A percentile compares a stretch with the other conserved stretches of the same genome.
Conservation (phyloP, 2,113 vertebrate genomes). For the Australoheros scitulus region DNA sequence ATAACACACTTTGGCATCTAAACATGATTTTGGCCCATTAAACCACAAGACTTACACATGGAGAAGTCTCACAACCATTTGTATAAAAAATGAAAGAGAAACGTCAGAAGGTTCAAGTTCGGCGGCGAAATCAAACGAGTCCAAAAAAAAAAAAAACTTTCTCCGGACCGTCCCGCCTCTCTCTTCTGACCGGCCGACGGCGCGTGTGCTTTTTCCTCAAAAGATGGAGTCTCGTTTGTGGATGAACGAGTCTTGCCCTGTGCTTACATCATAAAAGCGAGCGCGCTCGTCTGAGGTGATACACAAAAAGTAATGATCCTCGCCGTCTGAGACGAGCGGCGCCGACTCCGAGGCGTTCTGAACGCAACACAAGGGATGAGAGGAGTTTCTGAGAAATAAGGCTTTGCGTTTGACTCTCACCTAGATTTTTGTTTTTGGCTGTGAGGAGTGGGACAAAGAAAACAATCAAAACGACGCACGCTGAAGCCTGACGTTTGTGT, state of each 20-base stretch:
- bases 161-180: constrained; percentile 16
- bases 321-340: constrained; percentile 29
- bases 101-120: neutral
- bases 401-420: constrained; percentile 57
- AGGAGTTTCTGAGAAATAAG: constrained; percentile 60
- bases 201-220: constrained; percentile 52
- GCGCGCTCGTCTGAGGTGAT: constrained; percentile 37
- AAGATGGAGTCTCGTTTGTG: constrained; percentile 24
- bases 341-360: constrained; percentile 9
- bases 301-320: constrained; percentile 44
- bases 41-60: constrained; percentile 46
- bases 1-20: constrained; percentile 75
- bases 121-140: neutral
- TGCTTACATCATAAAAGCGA: constrained; percentile 70
- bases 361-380: constrained; percentile 24
- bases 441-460: constrained; percentile 10
- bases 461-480: constrained; percentile 1
- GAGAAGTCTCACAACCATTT: constrained; percentile 40
- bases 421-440: constrained; percentile 13
- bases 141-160: constrained; percentile 5
- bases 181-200: neutral
- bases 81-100: neutral
- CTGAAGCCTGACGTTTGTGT: constrained; percentile 13
- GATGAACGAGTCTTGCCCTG: constrained; percentile 57
- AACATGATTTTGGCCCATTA: constrained; percentile 67